Percentiles rank a stretch among this genome's conserved stretches.
Conservation (phyloP, 2,888 invertebrate genomes). For the Caenorhabditis sinica region DNA sequence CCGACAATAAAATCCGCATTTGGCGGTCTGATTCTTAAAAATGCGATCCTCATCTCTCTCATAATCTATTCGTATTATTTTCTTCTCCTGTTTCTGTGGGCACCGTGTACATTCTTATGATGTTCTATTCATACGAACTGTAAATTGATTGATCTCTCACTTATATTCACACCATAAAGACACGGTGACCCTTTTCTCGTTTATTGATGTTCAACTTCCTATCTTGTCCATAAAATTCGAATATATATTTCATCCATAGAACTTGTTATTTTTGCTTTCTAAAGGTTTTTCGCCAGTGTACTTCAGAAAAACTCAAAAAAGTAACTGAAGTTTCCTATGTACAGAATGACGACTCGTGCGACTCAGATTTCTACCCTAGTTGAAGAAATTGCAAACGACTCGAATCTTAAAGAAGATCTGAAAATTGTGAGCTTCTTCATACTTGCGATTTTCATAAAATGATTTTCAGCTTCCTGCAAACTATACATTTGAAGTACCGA, state of each 20-base stretch:
- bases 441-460: slow-evolving; percentile 8
- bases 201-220: neutral
- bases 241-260: neutral
- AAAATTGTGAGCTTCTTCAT: slow-evolving; percentile 73
- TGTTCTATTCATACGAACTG: neutral
- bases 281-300: slow-evolving; percentile 28
- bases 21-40: slow-evolving; percentile 92
- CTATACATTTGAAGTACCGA: slow-evolving; percentile 98
- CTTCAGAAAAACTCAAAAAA: neutral
- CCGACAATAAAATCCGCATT: slow-evolving; percentile 98
- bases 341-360: slow-evolving; percentile 37
- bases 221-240: slow-evolving; percentile 8
- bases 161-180: neutral
- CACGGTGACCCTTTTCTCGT: neutral
- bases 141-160: slow-evolving; percentile 16
- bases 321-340: no score
- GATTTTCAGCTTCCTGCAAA: slow-evolving; percentile 89
- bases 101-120: slow-evolving; percentile 5
- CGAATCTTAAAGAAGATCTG: slow-evolving; percentile 75
- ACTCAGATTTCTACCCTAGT: slow-evolving; percentile 72
- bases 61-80: neutral
- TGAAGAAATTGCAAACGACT: slow-evolving; percentile 74
- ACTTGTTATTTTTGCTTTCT: neutral
- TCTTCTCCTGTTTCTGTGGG: neutral
- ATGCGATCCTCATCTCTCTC: neutral